These are phyloP conservation scores for Phthorimaea operculella DNA, from an alignment of 1,140 invertebrate genomes.

Conservation along the genomic window DNA sequence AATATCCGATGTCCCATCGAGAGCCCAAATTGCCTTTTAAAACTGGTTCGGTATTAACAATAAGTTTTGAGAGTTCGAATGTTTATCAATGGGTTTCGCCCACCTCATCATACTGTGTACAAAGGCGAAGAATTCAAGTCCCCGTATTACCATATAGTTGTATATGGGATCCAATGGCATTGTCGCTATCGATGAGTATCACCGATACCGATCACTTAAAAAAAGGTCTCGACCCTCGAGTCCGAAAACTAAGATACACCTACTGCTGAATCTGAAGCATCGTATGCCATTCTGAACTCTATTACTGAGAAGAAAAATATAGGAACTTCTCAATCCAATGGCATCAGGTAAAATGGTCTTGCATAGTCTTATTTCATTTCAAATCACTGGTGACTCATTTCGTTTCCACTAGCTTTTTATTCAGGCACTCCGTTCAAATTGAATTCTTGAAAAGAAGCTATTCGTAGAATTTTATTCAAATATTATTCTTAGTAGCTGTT, in stretches of 20 bases:
- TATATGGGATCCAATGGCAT: conserved; percentile 43
- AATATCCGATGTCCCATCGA: conserved; percentile 42
- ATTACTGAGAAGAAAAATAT: no score
- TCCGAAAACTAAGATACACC: conserved; percentile 20
- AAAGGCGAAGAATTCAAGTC: conserved; percentile 56
- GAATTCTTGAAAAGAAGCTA: conserved; percentile 32
- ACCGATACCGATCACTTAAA: conserved; percentile 50
- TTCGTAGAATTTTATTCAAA: conserved; percentile 27
- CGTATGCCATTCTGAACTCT: no score
- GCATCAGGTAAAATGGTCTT: neutral
- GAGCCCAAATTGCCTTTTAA: conserved; percentile 59
- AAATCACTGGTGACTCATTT: conserved; percentile 50
- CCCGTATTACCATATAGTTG: conserved; percentile 57
- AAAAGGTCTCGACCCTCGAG: conserved; percentile 43
- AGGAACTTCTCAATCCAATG: no score
- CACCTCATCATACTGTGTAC: conserved; percentile 64
- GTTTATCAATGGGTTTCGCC: conserved; percentile 63
- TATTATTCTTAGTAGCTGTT: conserved; percentile 7
- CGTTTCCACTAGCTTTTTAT: conserved; percentile 34
- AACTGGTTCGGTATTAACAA: conserved; percentile 54
- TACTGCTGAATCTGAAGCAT: neutral
- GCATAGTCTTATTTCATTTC: conserved; percentile 36
- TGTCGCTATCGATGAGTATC: conserved; percentile 56
- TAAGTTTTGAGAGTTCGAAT: conserved; percentile 35
- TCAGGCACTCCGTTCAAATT: conserved; percentile 30